phyloP scores from a whole-genome alignment of 1,140 invertebrate genomes.

The Zaprionus lachaisei region DNA sequence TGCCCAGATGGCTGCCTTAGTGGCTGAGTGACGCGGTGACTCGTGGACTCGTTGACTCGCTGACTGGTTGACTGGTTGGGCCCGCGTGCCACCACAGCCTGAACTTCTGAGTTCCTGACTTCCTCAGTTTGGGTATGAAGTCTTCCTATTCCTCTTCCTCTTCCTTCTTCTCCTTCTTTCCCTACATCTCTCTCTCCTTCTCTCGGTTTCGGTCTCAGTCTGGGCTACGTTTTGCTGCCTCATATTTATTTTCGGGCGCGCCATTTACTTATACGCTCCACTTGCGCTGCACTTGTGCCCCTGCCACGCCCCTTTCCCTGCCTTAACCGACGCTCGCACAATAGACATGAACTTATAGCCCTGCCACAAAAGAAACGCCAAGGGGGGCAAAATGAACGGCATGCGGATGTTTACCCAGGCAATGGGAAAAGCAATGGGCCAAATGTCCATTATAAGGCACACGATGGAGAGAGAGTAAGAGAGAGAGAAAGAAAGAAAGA shows the following conservation, averaged over 20 bases:
- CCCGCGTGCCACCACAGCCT: constrained; percentile 8
- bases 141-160: not conserved
- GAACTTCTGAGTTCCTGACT: not conserved
- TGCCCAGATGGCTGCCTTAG: constrained; percentile 43
- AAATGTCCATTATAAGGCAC: constrained; percentile 33
- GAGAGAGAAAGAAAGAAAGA: not conserved
- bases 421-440: constrained; percentile 17
- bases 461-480: not conserved
- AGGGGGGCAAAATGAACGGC: constrained; percentile 30
- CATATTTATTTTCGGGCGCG: constrained; percentile 63
- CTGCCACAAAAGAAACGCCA: constrained; percentile 19
- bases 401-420: constrained; percentile 57
- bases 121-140: not conserved
- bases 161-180: not conserved
- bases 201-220: not conserved
- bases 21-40: constrained; percentile 46
- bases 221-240: constrained; percentile 39
- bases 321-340: constrained; percentile 13
- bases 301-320: not conserved
- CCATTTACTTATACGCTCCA: constrained; percentile 63
- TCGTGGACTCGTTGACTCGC: constrained; percentile 27
- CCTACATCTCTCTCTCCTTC: not conserved
- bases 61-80: constrained; percentile 16
- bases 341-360: constrained; percentile 52
- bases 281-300: constrained; percentile 54